Evolutionary conservation across 2,888 invertebrate genomes (phyloP).

Genomic region (Eurois occulta): DNA sequence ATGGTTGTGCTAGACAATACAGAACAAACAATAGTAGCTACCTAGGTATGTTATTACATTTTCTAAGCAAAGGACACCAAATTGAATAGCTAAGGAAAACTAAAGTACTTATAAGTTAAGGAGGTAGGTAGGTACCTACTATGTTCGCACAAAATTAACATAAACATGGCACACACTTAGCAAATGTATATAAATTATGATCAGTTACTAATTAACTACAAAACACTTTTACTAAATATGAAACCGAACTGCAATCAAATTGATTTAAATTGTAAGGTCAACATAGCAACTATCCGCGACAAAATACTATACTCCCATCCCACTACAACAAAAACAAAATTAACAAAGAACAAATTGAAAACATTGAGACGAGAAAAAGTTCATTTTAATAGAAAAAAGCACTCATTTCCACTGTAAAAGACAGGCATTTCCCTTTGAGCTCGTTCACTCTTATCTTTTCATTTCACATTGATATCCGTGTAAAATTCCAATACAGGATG

Average conservation of each 20-base stretch:
- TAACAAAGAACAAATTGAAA: conserved; percentile 4
- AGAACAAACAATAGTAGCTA: too few relatives aligned
- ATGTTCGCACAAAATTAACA: background rate
- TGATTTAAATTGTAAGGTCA: background rate
- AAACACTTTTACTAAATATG: background rate
- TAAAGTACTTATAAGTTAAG: too few relatives aligned
- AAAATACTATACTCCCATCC: too few relatives aligned
- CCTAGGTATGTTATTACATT: too few relatives aligned
- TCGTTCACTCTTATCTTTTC: conserved; percentile 29
- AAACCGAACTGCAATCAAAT: background rate
- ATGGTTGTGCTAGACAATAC: too few relatives aligned
- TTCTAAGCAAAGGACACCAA: too few relatives aligned
- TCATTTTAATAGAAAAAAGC: conserved; percentile 29
- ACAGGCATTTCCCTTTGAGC: conserved; percentile 47
- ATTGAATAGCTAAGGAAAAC: too few relatives aligned
- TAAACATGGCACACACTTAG: background rate
- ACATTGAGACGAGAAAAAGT: conserved; percentile 1
- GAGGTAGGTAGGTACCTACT: too few relatives aligned
- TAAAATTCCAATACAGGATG: conserved; percentile 41
- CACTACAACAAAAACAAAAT: background rate
- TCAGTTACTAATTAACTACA: background rate
- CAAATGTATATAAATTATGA: background rate
- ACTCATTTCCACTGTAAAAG: conserved; percentile 8
- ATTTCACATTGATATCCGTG: conserved; percentile 35
- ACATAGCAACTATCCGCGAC: background rate